Evolutionary conservation across 2,888 invertebrate genomes (phyloP), one percentile per base, ranked within the genome.

Genomic region (Syritta pipiens): DNA sequence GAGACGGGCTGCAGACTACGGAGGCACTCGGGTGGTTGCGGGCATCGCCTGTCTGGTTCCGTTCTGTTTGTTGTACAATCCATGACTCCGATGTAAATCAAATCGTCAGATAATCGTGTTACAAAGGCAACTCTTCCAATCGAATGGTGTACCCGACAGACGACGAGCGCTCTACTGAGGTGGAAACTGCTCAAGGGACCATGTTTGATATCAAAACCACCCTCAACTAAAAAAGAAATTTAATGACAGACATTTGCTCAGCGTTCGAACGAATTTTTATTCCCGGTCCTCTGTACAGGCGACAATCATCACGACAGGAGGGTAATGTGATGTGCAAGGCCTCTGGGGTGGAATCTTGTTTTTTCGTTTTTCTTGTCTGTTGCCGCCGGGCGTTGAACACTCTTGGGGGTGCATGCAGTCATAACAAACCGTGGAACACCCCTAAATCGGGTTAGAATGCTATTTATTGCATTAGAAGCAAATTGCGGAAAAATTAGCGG

Each of bases 401-500:
- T 19, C 35, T 7, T 55, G 68, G 68, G 48, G 62, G 71, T 65
- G 72, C 60, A 76, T 77, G 79, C 82, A 81, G 49, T 72, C 79
- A 74, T 59, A 63, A 71, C 82, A 60, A 55, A 68, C 46, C 49
- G 46, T 17, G 40, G 28, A 53, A 57, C 75, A 75, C 65, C 81
- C 76, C 35, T 63, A 79, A 79, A 81, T 75, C 71, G 74, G 51
- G 79, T 72, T 82, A 83, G 81, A 83, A 77, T 74, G 83, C 83
- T 82, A 83, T 82, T 83, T 88, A 87, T 88, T 88, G 85, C 85
- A 88, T 89, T 89, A 89, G 85, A 87, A 86, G 86, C 87, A 89
- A 89, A 89, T 89, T 89, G 89, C 88, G 89, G 89, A 89, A 89
- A 89, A 89, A 89, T 89, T 89, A 89, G 89, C 88, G 89, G 88